Conservation (phyloP, 2,888 invertebrate genomes). For the Xestia sexstrigata region DNA sequence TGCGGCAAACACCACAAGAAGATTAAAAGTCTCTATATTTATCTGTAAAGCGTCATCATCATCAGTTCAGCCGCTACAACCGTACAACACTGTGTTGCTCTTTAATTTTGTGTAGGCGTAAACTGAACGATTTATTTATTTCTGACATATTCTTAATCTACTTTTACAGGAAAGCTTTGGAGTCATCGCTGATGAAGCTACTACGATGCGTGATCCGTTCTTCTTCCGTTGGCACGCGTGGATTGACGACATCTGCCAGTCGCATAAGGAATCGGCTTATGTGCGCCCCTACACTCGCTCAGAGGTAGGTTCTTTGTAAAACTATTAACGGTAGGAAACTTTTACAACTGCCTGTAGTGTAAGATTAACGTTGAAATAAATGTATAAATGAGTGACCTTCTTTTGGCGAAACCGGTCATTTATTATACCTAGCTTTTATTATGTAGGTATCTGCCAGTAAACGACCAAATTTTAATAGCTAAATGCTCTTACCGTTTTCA, state of each 20-base stretch:
- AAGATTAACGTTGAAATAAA: neutral
- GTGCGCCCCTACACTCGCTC: conserved; percentile 83
- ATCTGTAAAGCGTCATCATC: neutral
- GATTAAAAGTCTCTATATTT: neutral
- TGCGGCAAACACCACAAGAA: neutral
- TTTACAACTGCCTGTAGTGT: neutral
- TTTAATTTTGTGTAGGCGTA: conserved; percentile 15
- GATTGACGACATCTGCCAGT: conserved; percentile 94
- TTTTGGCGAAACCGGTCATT: neutral
- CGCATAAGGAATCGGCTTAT: conserved; percentile 90
- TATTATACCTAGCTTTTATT: neutral
- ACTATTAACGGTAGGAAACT: neutral
- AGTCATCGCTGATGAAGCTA: conserved; percentile 95
- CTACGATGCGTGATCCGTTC: conserved; percentile 96
- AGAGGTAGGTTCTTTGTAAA: conserved; percentile 73
- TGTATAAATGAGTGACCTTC: neutral
- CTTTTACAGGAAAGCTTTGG: conserved; percentile 93
- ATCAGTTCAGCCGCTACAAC: neutral
- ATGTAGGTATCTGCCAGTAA: neutral
- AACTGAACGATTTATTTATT: neutral
- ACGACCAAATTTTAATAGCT: neutral
- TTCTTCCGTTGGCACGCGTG: conserved; percentile 97
- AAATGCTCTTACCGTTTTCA: conserved; percentile 70
- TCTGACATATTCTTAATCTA: neutral
- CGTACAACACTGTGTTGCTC: conserved; percentile 6